phyloP scores from a whole-genome alignment of 1,140 invertebrate species.

The Dendroctonus valens region DNA sequence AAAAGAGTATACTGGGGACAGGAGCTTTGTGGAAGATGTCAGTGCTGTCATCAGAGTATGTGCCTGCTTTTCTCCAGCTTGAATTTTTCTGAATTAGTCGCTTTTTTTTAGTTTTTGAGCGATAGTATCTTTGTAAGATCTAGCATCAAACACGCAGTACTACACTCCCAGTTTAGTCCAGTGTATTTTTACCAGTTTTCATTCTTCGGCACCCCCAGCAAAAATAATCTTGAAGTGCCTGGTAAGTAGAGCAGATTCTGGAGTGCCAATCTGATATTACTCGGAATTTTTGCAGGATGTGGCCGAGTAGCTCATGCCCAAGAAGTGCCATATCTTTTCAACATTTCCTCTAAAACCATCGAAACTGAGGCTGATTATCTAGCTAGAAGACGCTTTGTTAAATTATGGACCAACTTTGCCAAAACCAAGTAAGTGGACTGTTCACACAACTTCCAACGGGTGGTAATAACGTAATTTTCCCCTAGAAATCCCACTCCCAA shows the following conservation, averaged over 20 bases:
- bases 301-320: conserved; percentile 14
- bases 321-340: conserved; percentile 14
- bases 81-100: background rate
- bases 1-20: conserved; percentile 7
- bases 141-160: conserved; percentile 13
- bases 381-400: conserved; percentile 11
- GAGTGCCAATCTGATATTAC: too few species aligned
- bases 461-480: background rate
- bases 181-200: conserved; percentile 24
- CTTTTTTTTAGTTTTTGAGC: conserved; percentile 10
- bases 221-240: background rate
- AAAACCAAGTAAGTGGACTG: background rate
- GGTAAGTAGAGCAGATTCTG: background rate
- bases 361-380: conserved; percentile 19
- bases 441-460: too few species aligned
- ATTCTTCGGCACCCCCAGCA: conserved; percentile 9
- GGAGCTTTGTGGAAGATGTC: conserved; percentile 14
- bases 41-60: conserved; percentile 9
- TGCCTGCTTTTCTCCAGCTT: background rate
- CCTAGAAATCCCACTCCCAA: conserved; percentile 11
- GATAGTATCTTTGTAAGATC: conserved; percentile 12
- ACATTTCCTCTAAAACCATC: conserved; percentile 9
- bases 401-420: conserved; percentile 19
- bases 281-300: conserved; percentile 5
- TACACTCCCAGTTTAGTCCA: conserved; percentile 5